phyloP scores from a whole-genome alignment of 2,113 vertebrate genomes.

The Pelecanoides urinatrix region DNA sequence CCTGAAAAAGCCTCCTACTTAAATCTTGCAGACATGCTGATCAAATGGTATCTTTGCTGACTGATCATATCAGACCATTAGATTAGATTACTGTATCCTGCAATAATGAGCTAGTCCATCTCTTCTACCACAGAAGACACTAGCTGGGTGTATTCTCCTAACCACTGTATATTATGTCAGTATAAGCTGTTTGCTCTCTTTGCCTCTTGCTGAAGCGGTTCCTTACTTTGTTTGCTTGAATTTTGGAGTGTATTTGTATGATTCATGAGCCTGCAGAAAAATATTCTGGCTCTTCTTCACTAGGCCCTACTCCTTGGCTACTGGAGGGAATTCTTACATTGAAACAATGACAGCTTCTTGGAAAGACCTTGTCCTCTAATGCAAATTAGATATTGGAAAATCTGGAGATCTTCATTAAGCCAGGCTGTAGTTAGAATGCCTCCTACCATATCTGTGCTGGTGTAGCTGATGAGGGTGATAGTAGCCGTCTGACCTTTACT shows the following conservation, averaged over 20 bases:
- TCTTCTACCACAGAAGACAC: not conserved
- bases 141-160: not conserved
- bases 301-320: slow-evolving; percentile 20
- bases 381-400: slow-evolving; percentile 44
- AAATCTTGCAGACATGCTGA: not conserved
- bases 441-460: not conserved
- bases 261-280: slow-evolving; percentile 58
- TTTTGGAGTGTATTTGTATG: slow-evolving; percentile 34
- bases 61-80: not conserved
- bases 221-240: slow-evolving; percentile 16
- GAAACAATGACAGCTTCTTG: slow-evolving; percentile 49
- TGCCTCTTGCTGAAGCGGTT: not conserved
- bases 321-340: slow-evolving; percentile 30
- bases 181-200: not conserved
- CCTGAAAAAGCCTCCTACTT: not conserved
- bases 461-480: not conserved
- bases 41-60: not conserved
- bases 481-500: not conserved
- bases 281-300: slow-evolving; percentile 45
- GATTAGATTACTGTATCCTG: not conserved
- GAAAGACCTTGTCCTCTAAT: slow-evolving; percentile 48
- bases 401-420: slow-evolving; percentile 44
- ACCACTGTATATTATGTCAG: not conserved
- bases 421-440: not conserved
- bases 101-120: not conserved